Base-by-base conservation (phyloP, 1,140 invertebrate genomes). In the Drosophila aff. region DNA sequence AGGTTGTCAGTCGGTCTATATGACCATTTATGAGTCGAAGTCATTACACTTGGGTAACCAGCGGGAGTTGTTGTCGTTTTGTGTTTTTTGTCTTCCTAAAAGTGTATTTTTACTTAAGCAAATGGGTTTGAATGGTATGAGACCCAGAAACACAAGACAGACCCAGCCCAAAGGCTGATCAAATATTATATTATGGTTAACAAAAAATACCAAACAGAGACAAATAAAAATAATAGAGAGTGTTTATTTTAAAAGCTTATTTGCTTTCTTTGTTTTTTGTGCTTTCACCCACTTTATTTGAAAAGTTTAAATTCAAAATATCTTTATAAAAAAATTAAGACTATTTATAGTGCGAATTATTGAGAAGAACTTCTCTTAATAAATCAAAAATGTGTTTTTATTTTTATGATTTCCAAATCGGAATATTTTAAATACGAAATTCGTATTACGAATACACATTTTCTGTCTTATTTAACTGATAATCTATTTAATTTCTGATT, bases 1-100 rank as follows among this genome's bases (percentile, higher is more conserved):
- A 86, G 80, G 83, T 89, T 85, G n/a, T 26, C n/a, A 47, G 6
- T 47, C 46, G 62, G 40, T 68, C 71, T 78, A 68, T 50, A 73
- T 73, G 69, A 47, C 74, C 64, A 78, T 57, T 55, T 77, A 62
- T 57, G 47, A 47, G 62, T n/a, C 13, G 43, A 15, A 75, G 71
- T 76, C 71, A 61, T 74, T 59, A 47, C 57, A 73, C 72, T 59
- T 71, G 49, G 23, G 31, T 26, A 53, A 38, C 31, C 28, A 15
- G 31, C 53, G 43, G 28, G 43, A 44, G 38, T 23, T 33, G 43
- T n/a, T 16, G 61, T 62, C 15, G 21, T 41, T 41, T n/a, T 44
- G 33, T 33, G 31, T 60, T 36, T 38, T 36, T 40, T 38, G 21
- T 11, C 33, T 46, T 40, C 15, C 21, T n/a, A 31, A n/a, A 26